Evolutionary conservation across 2,113 vertebrate species (phyloP).

Genomic region (Macrotis lagotis): DNA sequence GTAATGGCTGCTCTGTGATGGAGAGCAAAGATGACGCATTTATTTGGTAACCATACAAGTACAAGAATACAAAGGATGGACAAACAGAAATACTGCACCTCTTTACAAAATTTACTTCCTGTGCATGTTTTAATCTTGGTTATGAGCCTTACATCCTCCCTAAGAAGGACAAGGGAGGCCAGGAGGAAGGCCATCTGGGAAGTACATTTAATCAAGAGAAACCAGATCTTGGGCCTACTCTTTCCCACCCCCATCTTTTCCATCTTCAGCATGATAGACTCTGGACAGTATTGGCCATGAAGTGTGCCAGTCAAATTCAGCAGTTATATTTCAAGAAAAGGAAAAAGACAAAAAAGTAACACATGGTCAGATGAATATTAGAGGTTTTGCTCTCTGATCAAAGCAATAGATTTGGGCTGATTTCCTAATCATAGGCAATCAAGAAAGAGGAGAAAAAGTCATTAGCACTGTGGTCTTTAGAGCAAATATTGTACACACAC

Average conservation of each 20-base stretch:
- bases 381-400: conserved; percentile 65
- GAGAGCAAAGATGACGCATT: not conserved
- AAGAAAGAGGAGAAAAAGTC: conserved; percentile 67
- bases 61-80: not conserved
- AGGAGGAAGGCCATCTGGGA: not conserved
- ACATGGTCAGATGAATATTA: conserved; percentile 48
- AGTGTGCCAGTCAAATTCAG: conserved; percentile 72
- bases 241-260: not conserved
- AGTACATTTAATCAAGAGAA: not conserved
- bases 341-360: conserved; percentile 63
- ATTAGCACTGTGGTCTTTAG: conserved; percentile 80
- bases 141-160: not conserved
- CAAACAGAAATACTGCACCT: not conserved
- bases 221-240: not conserved
- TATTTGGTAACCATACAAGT: not conserved
- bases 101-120: not conserved
- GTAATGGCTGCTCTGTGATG: not conserved
- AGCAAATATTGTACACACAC: conserved; percentile 78
- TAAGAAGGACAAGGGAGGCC: not conserved
- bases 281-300: conserved; percentile 64
- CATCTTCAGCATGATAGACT: conserved; percentile 65
- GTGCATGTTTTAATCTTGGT: not conserved
- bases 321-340: conserved; percentile 78
- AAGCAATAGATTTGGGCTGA: conserved; percentile 76
- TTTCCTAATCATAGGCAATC: conserved; percentile 82